Evolutionary conservation across 2,113 vertebrate species (phyloP).

Genomic region (Scolopax mira): DNA sequence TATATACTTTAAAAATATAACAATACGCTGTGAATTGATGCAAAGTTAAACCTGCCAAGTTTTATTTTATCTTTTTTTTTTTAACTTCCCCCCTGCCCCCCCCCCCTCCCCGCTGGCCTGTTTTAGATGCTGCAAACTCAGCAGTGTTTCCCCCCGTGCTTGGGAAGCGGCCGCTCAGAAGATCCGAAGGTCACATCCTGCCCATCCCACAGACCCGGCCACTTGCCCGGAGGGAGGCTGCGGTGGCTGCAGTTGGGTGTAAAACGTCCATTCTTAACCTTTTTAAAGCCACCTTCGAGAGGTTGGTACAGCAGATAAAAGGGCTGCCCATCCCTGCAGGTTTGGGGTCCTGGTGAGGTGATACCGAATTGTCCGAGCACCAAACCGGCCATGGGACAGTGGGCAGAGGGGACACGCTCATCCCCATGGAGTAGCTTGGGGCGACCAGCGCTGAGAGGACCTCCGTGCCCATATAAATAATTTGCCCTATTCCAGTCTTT

Average conservation of each 20-base stretch:
- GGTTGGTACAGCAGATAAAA: background rate
- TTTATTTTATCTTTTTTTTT: too few relatives aligned
- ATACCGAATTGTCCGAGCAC: background rate
- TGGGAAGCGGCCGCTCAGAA: background rate
- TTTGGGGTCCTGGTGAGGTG: background rate
- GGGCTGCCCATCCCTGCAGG: fast-evolving
- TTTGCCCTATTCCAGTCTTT: background rate
- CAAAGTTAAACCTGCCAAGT: background rate
- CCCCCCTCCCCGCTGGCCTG: background rate
- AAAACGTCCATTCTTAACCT: background rate
- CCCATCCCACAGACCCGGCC: background rate
- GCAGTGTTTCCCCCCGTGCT: background rate
- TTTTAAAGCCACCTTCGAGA: background rate
- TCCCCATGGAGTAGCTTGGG: background rate
- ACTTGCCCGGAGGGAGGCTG: fast-evolving
- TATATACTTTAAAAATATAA: background rate
- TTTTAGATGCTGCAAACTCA: background rate
- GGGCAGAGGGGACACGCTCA: background rate
- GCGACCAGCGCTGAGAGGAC: fast-evolving
- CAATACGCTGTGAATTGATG: background rate
- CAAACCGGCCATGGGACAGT: fast-evolving
- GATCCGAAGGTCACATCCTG: fast-evolving
- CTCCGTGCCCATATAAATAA: background rate
- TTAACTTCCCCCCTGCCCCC: too few relatives aligned
- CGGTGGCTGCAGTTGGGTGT: background rate